Percentiles rank a stretch among this genome's conserved stretches.
These are phyloP conservation scores for Hiodon alosoides DNA, from an alignment of 2,113 vertebrate species.

Conservation along the genomic window DNA sequence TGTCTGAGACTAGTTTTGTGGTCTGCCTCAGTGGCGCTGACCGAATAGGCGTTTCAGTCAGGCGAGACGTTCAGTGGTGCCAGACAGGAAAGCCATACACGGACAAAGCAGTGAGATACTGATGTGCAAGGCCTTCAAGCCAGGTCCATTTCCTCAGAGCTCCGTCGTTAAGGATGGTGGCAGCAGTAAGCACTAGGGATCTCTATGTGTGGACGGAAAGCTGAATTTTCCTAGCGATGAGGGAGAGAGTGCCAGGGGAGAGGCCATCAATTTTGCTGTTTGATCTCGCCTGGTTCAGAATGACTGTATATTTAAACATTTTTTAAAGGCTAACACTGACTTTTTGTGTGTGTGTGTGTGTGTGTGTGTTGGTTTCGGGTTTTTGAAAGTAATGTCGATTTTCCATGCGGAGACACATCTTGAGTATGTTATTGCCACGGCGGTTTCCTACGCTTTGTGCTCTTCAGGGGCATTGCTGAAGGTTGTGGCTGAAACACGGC, in stretches of 20 bases:
- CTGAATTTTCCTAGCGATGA: neutral
- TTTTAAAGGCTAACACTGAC: constrained; percentile 53
- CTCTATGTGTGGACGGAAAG: neutral
- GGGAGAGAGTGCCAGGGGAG: constrained; percentile 36
- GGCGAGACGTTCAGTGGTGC: neutral
- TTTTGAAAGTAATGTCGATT: constrained; percentile 47
- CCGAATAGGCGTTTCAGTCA: neutral
- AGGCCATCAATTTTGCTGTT: constrained; percentile 65
- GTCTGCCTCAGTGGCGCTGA: constrained; percentile 11
- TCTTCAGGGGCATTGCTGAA: neutral
- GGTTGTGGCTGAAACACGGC: neutral
- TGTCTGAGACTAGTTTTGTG: constrained; percentile 39
- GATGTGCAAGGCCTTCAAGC: too few relatives aligned
- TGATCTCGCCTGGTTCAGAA: constrained; percentile 61
- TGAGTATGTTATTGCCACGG: neutral
- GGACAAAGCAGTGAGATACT: too few relatives aligned
- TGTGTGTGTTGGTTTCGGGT: constrained; percentile 52
- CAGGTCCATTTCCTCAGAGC: too few relatives aligned
- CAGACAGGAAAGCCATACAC: neutral
- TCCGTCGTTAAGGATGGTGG: too few relatives aligned
- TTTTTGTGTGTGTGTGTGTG: constrained; percentile 52
- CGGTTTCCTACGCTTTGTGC: constrained; percentile 41
- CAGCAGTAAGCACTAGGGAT: too few relatives aligned
- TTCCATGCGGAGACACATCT: neutral
- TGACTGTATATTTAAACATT: constrained; percentile 63